phyloP scores from a whole-genome alignment of 2,888 invertebrate genomes.

The Hylaea fasciaria region DNA sequence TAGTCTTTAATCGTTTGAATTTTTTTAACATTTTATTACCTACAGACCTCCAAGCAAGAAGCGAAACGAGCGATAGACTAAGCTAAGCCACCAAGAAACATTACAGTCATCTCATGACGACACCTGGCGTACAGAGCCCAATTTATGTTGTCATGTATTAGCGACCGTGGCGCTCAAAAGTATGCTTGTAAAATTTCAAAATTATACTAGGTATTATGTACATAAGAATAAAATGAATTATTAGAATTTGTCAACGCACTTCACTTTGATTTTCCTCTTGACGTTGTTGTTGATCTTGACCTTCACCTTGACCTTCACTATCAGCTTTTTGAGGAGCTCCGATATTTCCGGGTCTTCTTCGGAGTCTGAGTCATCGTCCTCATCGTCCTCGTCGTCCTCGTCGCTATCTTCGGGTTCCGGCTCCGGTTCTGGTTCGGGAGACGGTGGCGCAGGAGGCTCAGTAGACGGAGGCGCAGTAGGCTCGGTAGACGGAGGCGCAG shows the following conservation, averaged over 20 bases:
- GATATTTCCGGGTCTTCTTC: conserved; percentile 62
- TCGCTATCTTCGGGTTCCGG: conserved; percentile 44
- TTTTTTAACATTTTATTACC: too few relatives aligned
- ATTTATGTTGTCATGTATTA: too few relatives aligned
- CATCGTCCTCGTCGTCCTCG: conserved; percentile 46
- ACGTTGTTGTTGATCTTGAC: conserved; percentile 64
- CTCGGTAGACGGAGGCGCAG: conserved; percentile 23
- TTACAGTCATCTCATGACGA: too few relatives aligned
- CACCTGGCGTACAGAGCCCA: too few relatives aligned
- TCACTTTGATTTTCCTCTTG: conserved; percentile 48
- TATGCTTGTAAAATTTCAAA: too few relatives aligned
- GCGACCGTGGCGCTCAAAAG: too few relatives aligned
- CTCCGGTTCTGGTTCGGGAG: conserved; percentile 32
- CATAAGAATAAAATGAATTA: too few relatives aligned
- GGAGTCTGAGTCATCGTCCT: conserved; percentile 45
- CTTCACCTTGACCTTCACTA: conserved; percentile 73
- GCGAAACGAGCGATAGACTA: too few relatives aligned
- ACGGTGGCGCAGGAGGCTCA: conserved; percentile 35
- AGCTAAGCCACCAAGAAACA: too few relatives aligned
- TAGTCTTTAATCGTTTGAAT: too few relatives aligned
- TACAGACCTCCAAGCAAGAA: too few relatives aligned
- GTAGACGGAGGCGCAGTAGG: conserved; percentile 27
- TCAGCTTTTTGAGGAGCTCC: conserved; percentile 66
- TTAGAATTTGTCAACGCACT: conserved; percentile 32
- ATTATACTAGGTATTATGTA: too few relatives aligned